These are phyloP conservation scores for Hylomyscus alleni DNA, from an alignment of 2,797 vertebrate species.

Conservation along the genomic window DNA sequence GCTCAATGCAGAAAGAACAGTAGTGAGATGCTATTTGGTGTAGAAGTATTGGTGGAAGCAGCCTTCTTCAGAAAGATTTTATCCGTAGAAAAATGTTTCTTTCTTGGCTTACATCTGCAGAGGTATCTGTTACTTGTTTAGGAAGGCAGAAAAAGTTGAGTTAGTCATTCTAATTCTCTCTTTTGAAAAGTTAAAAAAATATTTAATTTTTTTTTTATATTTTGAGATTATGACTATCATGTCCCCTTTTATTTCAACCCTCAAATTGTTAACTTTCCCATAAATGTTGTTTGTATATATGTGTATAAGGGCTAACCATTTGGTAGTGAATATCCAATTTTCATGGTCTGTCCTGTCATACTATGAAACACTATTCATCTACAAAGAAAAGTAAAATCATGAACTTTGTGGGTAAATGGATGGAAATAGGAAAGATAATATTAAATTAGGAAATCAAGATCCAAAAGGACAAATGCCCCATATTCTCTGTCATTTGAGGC, in stretches of 20 bases:
- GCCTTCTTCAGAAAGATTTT: not conserved
- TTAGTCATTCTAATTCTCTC: not conserved
- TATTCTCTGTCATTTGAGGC: not conserved
- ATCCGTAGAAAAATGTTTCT: not conserved
- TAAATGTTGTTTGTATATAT: not conserved
- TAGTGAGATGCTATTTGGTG: not conserved
- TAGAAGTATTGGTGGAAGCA: not conserved
- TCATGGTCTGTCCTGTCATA: not conserved
- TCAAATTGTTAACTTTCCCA: not conserved
- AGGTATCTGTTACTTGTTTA: not conserved
- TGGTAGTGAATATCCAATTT: not conserved
- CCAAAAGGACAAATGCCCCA: not conserved
- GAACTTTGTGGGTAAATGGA: not conserved
- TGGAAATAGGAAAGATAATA: not conserved
- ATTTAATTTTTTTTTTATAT: not conserved
- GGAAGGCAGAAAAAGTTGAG: not conserved
- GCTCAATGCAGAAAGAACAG: not conserved
- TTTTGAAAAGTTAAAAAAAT: not conserved
- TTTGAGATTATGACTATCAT: not conserved
- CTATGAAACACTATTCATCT: not conserved
- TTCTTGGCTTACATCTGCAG: not conserved
- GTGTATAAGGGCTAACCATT: not conserved
- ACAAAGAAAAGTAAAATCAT: not conserved
- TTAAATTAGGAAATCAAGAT: not conserved
- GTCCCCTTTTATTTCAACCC: not conserved